These are phyloP conservation scores for Piaya cayana DNA, from an alignment of 2,113 vertebrate genomes.

Conservation along the genomic window DNA sequence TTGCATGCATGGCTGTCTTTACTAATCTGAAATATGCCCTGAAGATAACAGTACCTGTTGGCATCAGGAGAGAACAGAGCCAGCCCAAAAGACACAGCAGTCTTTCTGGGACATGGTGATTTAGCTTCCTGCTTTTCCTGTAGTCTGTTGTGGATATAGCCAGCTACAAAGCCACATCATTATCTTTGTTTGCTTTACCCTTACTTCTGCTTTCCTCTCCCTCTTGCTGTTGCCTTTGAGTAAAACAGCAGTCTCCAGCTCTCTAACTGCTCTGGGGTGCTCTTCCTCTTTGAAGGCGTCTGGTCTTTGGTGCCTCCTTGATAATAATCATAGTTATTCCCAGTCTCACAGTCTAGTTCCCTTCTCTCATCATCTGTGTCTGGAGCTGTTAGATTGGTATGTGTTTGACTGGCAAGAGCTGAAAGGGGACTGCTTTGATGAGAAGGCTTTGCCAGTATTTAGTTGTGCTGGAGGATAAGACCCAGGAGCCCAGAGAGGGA, in stretches of 20 bases:
- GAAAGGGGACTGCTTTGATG: background rate
- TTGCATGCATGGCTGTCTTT: background rate
- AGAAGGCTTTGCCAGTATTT: background rate
- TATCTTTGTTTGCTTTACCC: background rate
- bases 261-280: background rate
- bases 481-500: background rate
- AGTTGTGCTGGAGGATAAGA: background rate
- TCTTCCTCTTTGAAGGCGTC: background rate
- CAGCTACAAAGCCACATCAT: background rate
- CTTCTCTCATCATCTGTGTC: background rate
- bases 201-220: background rate
- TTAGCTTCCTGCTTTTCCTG: background rate
- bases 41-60: background rate
- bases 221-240: background rate
- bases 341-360: background rate
- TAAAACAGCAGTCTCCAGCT: background rate
- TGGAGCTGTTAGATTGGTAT: background rate
- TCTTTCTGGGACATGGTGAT: background rate
- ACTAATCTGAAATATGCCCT: background rate
- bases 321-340: background rate
- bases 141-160: background rate
- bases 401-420: background rate
- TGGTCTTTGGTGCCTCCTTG: background rate
- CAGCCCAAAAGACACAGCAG: background rate
- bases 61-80: background rate